A percentile compares a stretch with the other conserved stretches of the same genome.
Conservation (phyloP, 2,888 invertebrate genomes). For the Eilema depressum region DNA sequence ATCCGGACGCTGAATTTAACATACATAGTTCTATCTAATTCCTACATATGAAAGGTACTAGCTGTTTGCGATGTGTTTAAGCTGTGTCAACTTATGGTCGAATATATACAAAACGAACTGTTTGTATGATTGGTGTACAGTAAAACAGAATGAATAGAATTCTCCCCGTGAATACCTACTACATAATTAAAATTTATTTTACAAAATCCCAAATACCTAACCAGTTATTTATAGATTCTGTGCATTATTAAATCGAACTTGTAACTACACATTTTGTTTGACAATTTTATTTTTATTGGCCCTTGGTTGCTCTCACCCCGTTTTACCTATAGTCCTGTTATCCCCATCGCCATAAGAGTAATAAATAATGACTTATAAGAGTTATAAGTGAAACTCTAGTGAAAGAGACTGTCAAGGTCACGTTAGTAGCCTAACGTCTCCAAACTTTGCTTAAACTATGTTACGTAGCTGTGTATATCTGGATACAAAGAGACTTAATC, state of each 20-base stretch:
- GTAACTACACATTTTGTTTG: not conserved
- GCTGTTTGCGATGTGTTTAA: slow-evolving; percentile 10
- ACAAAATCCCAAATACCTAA: not conserved
- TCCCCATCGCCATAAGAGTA: not conserved
- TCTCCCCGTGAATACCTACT: not conserved
- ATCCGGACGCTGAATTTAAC: slow-evolving; percentile 4
- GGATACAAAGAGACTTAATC: no score
- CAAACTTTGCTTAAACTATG: not conserved
- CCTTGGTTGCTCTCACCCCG: not conserved
- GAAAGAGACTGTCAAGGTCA: not conserved
- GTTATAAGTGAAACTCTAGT: not conserved
- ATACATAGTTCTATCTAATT: slow-evolving; percentile 3
- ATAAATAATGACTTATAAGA: not conserved
- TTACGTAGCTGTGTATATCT: no score
- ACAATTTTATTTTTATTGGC: not conserved
- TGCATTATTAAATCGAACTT: not conserved
- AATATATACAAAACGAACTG: not conserved
- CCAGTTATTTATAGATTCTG: not conserved
- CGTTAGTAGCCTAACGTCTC: not conserved
- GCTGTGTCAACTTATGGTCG: not conserved
- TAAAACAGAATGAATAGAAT: not conserved
- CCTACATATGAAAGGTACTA: not conserved
- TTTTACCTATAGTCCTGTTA: not conserved
- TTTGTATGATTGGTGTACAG: not conserved
- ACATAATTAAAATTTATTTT: not conserved